Evolutionary conservation across 2,113 vertebrate genomes (phyloP), one percentile per base, ranked within the genome.

Genomic region (Microcebus tavaratra): DNA sequence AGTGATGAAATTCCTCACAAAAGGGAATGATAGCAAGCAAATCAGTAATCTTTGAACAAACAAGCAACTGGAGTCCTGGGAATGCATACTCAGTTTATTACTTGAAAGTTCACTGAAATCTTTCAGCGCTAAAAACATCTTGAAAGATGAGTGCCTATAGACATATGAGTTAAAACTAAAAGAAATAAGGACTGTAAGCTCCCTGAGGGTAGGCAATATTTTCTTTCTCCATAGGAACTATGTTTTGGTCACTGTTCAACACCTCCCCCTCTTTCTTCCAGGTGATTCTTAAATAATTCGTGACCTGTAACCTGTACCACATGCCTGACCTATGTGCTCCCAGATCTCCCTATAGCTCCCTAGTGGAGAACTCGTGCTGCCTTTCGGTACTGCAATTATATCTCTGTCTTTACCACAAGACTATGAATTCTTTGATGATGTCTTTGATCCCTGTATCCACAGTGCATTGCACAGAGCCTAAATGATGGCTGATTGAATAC

Each of bases 401-500:
- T 55, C 76, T 88, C 61, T 84, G 87, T 70, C 57, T 97, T 88
- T 65, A 88, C 50, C 50, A 50, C 2, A 79, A 34, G 48, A 83
- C 87, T 67, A 29, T 36, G 61, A 67, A 63, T 65, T 92, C 94
- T 96, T 93, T 83, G 91, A 81, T 95, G 73, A 80, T 42, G 70
- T 84, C 89, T 97, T 91, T 96, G 90, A 97, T 93, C 70, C 68
- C 13, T 85, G 0, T 2, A 42, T 92, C 78, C 67, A 82, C 31
- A 81, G 88, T 39, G 90, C 50, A 78, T 68, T 88, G 20, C 50
- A 78, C 34, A 88, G 84, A 96, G 78, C 45, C 57, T 79, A 94
- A 97, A 94, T 95, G 31, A 34, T 36, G 27, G 50, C 50, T 96
- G 78, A 92, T 76, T 96, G 72, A 95, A 95, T 96, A 96, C 95